Percentiles rank a stretch among this genome's conserved stretches.
Evolutionary conservation across 2,113 vertebrate species (phyloP).

Genomic region (Tinamus guttatus): DNA sequence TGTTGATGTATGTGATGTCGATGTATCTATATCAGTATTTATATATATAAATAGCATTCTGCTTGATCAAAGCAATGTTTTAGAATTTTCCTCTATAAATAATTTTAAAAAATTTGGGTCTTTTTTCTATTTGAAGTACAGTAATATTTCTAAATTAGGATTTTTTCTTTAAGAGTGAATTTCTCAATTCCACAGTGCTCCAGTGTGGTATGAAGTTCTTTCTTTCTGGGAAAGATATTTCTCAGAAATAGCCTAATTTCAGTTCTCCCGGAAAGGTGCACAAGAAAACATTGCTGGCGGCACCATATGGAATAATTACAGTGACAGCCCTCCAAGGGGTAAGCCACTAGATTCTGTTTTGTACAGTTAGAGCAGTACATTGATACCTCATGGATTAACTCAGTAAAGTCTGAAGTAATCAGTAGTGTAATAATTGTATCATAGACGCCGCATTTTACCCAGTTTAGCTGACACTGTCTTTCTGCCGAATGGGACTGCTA

Average conservation of each 20-base stretch:
- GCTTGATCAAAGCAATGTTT: not conserved
- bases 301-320: conserved; percentile 33
- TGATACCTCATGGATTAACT: conserved; percentile 62
- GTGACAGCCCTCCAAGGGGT: not conserved
- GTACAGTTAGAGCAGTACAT: conserved; percentile 50
- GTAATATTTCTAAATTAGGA: not conserved
- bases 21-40: not conserved
- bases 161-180: not conserved
- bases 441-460: conserved; percentile 16
- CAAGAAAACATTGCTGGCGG: not conserved
- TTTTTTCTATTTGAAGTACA: not conserved
- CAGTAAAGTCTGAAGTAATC: conserved; percentile 44
- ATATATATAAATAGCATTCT: not conserved
- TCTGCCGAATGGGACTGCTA: not conserved
- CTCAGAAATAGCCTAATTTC: conserved; percentile 9
- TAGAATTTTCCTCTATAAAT: not conserved
- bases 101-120: not conserved
- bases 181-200: not conserved
- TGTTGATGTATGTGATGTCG: not conserved
- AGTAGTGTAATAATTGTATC: conserved; percentile 58
- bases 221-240: not conserved
- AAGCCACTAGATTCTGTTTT: conserved; percentile 40
- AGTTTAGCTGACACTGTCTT: conserved; percentile 6
- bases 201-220: not conserved
- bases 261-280: not conserved